Conservation (phyloP, 2,113 vertebrate genomes). For the Semnopithecus entellus region DNA sequence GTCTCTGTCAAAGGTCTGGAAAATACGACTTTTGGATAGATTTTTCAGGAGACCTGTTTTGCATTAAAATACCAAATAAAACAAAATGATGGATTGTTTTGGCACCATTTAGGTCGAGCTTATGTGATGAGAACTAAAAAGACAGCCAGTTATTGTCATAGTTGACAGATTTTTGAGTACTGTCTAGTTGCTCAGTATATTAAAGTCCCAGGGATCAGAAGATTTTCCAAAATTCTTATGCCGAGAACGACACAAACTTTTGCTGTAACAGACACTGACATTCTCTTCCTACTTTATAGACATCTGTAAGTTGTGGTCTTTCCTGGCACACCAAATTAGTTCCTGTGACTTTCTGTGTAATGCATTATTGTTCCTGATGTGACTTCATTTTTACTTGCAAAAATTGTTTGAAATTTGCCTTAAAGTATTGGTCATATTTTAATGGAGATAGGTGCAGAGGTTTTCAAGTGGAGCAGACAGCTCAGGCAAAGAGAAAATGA, state of each 20-base stretch:
- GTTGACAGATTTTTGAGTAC: slow-evolving; percentile 68
- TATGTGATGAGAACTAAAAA: slow-evolving; percentile 59
- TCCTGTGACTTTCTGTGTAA: background rate
- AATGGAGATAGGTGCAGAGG: background rate
- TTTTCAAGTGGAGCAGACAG: background rate
- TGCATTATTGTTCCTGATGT: background rate
- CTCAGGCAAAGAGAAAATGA: background rate
- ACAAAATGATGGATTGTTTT: slow-evolving; percentile 68
- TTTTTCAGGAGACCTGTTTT: slow-evolving; percentile 69
- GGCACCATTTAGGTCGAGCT: slow-evolving; percentile 39
- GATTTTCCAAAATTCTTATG: slow-evolving; percentile 39
- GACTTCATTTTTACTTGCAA: background rate
- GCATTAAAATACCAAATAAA: slow-evolving; percentile 78
- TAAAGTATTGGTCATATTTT: background rate
- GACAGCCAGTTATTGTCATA: slow-evolving; percentile 68
- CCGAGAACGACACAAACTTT: background rate
- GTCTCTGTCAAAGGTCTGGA: slow-evolving; percentile 57
- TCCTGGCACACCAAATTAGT: background rate
- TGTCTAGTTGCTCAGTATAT: slow-evolving; percentile 26
- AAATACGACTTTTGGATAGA: slow-evolving; percentile 57
- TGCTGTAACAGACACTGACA: background rate
- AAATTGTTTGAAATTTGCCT: background rate
- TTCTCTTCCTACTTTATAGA: background rate
- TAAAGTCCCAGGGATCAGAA: slow-evolving; percentile 31
- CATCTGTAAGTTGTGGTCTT: background rate